Evolutionary conservation across 2,113 vertebrate genomes (phyloP).

Genomic region (Zootoca vivipara): DNA sequence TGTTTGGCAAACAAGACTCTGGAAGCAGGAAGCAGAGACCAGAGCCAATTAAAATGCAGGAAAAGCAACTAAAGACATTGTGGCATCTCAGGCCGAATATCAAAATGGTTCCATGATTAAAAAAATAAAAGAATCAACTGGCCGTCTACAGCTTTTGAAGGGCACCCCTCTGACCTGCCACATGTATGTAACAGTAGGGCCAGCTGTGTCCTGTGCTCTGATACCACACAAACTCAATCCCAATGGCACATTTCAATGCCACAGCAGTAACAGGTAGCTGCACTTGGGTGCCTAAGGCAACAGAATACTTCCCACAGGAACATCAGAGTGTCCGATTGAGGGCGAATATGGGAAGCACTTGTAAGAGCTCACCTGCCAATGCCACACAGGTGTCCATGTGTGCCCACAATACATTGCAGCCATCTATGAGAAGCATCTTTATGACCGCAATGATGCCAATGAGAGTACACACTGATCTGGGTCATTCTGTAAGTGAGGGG

Average conservation of each 20-base stretch:
- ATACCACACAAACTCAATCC: background rate
- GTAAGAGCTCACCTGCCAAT: accelerated
- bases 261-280: background rate
- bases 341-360: background rate
- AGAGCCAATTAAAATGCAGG: background rate
- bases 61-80: background rate
- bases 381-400: background rate
- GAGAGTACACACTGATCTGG: background rate
- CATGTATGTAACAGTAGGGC: background rate
- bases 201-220: background rate
- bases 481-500: background rate
- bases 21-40: background rate
- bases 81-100: background rate
- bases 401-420: background rate
- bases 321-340: background rate
- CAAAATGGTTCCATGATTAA: background rate
- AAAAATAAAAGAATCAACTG: background rate
- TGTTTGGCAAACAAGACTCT: background rate
- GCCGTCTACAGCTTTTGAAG: background rate
- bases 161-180: background rate
- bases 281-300: background rate
- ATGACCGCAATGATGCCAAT: background rate
- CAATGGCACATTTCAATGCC: background rate
- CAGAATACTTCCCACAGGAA: background rate
- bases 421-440: background rate